Evolutionary conservation across 2,888 invertebrate species (phyloP).

Genomic region (Lamellibrachia satsuma): DNA sequence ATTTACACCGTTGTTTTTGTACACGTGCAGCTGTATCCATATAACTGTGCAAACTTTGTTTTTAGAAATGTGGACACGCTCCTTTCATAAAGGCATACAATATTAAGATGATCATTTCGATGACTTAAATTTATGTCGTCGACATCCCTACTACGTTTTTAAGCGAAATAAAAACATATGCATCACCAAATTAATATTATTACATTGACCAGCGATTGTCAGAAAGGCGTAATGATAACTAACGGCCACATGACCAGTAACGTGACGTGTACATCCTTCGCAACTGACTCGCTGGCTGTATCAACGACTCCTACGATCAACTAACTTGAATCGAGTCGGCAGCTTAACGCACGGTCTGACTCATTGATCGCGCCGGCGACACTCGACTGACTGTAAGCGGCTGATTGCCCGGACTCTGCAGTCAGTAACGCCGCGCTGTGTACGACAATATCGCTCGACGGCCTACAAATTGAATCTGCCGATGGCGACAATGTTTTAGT

Average conservation of each 20-base stretch:
- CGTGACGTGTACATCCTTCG: neutral
- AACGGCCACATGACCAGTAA: neutral
- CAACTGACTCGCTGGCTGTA: neutral
- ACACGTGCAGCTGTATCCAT: too few relatives aligned
- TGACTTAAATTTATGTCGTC: too few relatives aligned
- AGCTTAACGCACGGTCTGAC: neutral
- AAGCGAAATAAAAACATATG: too few relatives aligned
- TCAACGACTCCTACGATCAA: neutral
- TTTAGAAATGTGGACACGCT: too few relatives aligned
- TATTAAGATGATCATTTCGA: too few relatives aligned
- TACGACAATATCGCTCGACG: neutral
- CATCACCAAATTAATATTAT: too few relatives aligned
- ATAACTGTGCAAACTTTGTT: too few relatives aligned
- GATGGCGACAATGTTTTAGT: constrained; percentile 30
- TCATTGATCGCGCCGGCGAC: neutral
- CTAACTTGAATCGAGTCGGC: neutral
- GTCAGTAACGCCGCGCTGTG: neutral
- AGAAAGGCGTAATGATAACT: too few relatives aligned
- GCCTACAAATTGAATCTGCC: constrained; percentile 25
- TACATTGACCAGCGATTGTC: too few relatives aligned
- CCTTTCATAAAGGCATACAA: too few relatives aligned
- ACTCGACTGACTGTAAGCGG: constrained; percentile 22
- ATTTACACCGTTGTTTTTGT: too few relatives aligned
- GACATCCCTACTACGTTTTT: too few relatives aligned
- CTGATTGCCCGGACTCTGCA: neutral